Conservation (phyloP, 2,888 invertebrate genomes). For the Cephus rjabovi region DNA sequence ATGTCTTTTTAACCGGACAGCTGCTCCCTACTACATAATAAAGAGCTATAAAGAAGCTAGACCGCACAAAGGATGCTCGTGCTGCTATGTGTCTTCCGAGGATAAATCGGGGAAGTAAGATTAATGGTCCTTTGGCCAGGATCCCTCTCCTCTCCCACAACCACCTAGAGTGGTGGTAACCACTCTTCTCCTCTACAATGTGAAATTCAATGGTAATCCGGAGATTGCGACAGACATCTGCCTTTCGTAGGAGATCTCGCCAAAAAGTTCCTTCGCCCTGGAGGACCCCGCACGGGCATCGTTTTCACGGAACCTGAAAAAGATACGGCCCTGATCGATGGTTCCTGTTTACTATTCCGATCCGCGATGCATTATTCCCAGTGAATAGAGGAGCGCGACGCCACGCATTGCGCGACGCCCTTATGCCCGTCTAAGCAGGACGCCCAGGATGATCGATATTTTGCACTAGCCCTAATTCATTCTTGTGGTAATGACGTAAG, state of each 20-base stretch:
- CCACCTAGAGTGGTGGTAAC: not conserved
- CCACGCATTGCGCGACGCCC: no score
- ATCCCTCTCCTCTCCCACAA: constrained; percentile 22
- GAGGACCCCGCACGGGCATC: not conserved
- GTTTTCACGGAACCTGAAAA: constrained; percentile 2
- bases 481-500: no score
- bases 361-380: no score
- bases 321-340: not conserved
- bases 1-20: constrained; percentile 51
- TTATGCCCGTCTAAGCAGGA: no score
- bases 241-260: constrained; percentile 25
- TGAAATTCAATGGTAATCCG: constrained; percentile 37
- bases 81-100: constrained; percentile 51
- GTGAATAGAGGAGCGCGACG: no score
- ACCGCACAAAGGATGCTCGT: constrained; percentile 54
- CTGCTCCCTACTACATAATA: constrained; percentile 49
- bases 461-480: no score
- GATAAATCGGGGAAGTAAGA: constrained; percentile 46
- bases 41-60: constrained; percentile 55
- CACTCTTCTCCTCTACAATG: constrained; percentile 16
- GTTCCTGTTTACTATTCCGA: no score
- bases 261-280: constrained; percentile 19
- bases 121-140: constrained; percentile 44
- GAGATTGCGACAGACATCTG: constrained; percentile 28
- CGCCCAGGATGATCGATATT: no score